These are phyloP conservation scores for Drosophila pachea DNA, from an alignment of 1,140 invertebrate species.

Conservation along the genomic window DNA sequence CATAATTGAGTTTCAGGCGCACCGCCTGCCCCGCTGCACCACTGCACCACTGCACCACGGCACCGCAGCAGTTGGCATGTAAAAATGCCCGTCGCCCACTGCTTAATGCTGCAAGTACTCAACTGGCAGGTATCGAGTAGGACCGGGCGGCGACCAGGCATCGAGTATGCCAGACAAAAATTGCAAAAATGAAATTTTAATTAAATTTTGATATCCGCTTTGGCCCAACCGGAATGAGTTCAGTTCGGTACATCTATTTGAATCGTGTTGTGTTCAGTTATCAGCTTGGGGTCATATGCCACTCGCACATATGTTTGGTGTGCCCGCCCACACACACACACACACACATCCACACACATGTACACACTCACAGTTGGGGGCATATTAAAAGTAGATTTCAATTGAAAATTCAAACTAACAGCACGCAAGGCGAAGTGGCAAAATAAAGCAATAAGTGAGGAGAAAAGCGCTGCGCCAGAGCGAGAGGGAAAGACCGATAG, in stretches of 20 bases:
- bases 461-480: neutral
- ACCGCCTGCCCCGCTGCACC: constrained; percentile 5
- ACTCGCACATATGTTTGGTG: constrained; percentile 10
- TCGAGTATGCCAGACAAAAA: constrained; percentile 32
- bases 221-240: constrained; percentile 54
- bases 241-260: constrained; percentile 48
- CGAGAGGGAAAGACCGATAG: neutral
- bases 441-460: neutral
- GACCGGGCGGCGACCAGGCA: neutral
- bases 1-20: constrained; percentile 68
- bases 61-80: constrained; percentile 47
- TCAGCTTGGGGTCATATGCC: constrained; percentile 21
- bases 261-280: constrained; percentile 37
- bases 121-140: constrained; percentile 1
- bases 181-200: constrained; percentile 77
- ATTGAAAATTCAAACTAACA: constrained; percentile 58
- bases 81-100: constrained; percentile 22
- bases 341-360: neutral
- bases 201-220: constrained; percentile 75
- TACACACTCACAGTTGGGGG: constrained; percentile 40
- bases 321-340: neutral
- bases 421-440: constrained; percentile 10
- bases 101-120: constrained; percentile 38
- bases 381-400: constrained; percentile 73
- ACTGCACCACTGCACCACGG: constrained; percentile 1